Base-by-base conservation (phyloP, 1,140 invertebrate genomes). In the Meloidogyne exigua region DNA sequence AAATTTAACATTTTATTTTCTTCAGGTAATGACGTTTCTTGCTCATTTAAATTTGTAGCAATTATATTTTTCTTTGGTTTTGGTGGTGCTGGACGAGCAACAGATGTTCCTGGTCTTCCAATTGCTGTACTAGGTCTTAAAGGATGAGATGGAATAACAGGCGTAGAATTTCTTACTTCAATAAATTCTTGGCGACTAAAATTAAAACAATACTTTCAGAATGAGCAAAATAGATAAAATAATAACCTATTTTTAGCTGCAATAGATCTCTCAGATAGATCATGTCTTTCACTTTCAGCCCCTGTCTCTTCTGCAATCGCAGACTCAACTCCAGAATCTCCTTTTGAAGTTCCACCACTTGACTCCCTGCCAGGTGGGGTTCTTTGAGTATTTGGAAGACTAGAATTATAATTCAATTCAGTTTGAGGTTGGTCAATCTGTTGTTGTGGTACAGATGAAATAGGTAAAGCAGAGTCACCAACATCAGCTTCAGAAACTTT, bases 311-410 rank as follows among this genome's bases (percentile, higher is more conserved):
- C 81, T 9, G 81, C 81, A 39, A 82, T 82, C n/a, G 82, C 81
- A 13, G 73, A 79, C 49, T 82, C 81, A 39, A 84, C 81, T 18
- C 82, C 80, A 39, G 36, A 39, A 39, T 39, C 36, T 39, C 79
- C 79, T 76, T 82, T 82, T 36, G 81, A 82, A 9, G 81, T 82
- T 69, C 81, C 81, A 26, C 81, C 81, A 67, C 82, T 84, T 15
- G 81, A 82, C 28, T 82, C 81, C 13, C 81, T n/a, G 12, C 49
- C 79, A 13, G 79, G 82, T 28, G 72, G 42, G 1, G 82, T 44
- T 57, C 28, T 64, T 12, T 26, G 32, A 39, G 42, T 73, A 36
- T 64, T 65, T 11, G 42, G 57, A 36, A 73, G 57, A 13, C 36
- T 65, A 15, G 72, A 64, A 28, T 65, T 57, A 32, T 65, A 73